Evolutionary conservation across 2,113 vertebrate genomes (phyloP).

Genomic region (Sturnus vulgaris): DNA sequence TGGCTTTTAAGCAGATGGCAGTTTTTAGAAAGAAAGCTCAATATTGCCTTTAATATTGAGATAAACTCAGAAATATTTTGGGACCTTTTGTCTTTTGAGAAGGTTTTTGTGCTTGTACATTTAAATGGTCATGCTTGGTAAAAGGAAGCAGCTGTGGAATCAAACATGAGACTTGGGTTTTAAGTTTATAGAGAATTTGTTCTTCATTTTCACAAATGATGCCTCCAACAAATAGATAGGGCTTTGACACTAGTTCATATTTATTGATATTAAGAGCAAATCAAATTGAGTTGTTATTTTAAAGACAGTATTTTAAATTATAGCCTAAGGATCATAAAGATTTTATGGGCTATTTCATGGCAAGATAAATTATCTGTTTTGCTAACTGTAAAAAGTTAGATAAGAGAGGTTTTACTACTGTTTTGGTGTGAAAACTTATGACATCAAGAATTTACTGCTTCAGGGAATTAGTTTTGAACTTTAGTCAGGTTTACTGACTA

Average conservation of each 20-base stretch:
- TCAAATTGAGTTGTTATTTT: background rate
- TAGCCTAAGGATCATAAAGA: background rate
- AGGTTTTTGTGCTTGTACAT: background rate
- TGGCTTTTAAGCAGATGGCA: background rate
- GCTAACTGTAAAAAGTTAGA: background rate
- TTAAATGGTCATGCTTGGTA: rapidly evolving
- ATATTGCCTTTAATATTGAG: background rate
- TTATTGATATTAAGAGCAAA: background rate
- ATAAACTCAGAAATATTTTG: background rate
- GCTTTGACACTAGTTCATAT: background rate
- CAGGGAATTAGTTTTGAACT: background rate
- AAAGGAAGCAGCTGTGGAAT: background rate
- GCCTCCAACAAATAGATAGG: background rate
- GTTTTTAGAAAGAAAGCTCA: background rate
- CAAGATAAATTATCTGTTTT: background rate
- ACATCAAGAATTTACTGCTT: background rate
- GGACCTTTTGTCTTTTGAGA: background rate
- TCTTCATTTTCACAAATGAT: background rate
- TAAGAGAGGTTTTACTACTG: background rate
- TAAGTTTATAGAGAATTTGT: background rate
- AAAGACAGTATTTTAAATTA: background rate
- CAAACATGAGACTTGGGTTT: background rate
- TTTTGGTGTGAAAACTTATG: background rate
- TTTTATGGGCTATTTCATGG: background rate
- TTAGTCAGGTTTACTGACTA: background rate